Evolutionary conservation across 2,113 vertebrate species (phyloP).

Genomic region (Gavia stellata): DNA sequence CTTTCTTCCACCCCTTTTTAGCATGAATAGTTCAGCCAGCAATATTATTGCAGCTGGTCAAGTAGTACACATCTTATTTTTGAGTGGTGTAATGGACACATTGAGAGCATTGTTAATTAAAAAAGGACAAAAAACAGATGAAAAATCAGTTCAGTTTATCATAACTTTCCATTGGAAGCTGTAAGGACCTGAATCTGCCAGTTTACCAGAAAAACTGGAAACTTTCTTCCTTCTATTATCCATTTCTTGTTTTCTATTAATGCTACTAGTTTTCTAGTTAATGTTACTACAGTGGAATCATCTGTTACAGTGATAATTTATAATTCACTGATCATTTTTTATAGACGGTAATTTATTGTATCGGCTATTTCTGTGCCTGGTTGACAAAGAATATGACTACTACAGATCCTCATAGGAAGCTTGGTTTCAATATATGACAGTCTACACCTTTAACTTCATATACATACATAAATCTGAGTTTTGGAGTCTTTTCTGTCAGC

Average conservation of each 20-base stretch:
- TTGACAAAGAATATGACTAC: background rate
- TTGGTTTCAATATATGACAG: background rate
- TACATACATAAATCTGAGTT: background rate
- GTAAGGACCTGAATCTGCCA: background rate
- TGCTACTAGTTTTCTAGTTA: background rate
- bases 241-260: background rate
- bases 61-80: background rate
- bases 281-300: background rate
- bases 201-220: background rate
- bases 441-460: background rate
- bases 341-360: background rate
- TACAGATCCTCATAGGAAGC: background rate
- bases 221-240: background rate
- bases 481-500: background rate
- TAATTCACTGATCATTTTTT: background rate
- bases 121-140: background rate
- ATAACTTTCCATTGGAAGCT: background rate
- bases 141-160: background rate
- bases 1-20: background rate
- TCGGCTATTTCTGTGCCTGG: background rate
- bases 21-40: background rate
- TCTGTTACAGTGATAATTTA: background rate
- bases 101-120: background rate
- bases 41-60: background rate
- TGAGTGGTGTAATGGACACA: background rate